phyloP scores from a whole-genome alignment of 2,888 invertebrate species.

The Aradus depressus region DNA sequence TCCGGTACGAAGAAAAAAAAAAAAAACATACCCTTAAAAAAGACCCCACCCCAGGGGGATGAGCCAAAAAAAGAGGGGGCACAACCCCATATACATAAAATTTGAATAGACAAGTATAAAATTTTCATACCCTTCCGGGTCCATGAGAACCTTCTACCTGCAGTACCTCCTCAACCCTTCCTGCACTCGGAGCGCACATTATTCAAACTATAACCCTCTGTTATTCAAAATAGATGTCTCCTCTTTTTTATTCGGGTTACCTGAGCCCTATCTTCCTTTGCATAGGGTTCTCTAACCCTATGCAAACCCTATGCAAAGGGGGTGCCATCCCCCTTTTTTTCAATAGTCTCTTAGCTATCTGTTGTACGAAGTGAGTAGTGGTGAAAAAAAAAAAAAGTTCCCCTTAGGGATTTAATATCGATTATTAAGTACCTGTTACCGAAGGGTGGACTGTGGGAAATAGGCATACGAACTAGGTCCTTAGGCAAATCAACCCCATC shows the following conservation, averaged over 20 bases:
- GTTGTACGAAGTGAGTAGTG: slow-evolving; percentile 12
- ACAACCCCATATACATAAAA: slow-evolving; percentile 26
- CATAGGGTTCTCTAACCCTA: slow-evolving; percentile 24
- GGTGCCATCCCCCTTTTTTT: slow-evolving; percentile 24
- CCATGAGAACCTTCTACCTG: slow-evolving; percentile 25
- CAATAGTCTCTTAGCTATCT: slow-evolving; percentile 13
- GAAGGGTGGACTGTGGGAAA: slow-evolving; percentile 26
- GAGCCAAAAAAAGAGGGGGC: slow-evolving; percentile 12
- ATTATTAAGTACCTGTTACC: slow-evolving; percentile 28
- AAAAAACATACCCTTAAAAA: slow-evolving; percentile 7
- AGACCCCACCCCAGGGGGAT: slow-evolving; percentile 15
- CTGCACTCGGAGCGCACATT: slow-evolving; percentile 21
- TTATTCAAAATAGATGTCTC: slow-evolving; percentile 29
- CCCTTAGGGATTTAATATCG: slow-evolving; percentile 27
- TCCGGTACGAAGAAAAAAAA: no score
- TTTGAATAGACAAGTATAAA: slow-evolving; percentile 26
- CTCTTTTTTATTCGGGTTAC: slow-evolving; percentile 22
- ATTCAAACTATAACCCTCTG: slow-evolving; percentile 27
- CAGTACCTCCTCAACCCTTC: slow-evolving; percentile 18
- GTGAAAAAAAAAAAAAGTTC: slow-evolving; percentile 25
- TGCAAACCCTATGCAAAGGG: slow-evolving; percentile 29
- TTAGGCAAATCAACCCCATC: slow-evolving; percentile 15
- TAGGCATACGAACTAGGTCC: slow-evolving; percentile 2
- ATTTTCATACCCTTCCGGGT: slow-evolving; percentile 26
- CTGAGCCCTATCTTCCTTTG: slow-evolving; percentile 22